Evolutionary conservation across 2,113 vertebrate genomes (phyloP).

Genomic region (Hydrochoerus hydrochaeris): DNA sequence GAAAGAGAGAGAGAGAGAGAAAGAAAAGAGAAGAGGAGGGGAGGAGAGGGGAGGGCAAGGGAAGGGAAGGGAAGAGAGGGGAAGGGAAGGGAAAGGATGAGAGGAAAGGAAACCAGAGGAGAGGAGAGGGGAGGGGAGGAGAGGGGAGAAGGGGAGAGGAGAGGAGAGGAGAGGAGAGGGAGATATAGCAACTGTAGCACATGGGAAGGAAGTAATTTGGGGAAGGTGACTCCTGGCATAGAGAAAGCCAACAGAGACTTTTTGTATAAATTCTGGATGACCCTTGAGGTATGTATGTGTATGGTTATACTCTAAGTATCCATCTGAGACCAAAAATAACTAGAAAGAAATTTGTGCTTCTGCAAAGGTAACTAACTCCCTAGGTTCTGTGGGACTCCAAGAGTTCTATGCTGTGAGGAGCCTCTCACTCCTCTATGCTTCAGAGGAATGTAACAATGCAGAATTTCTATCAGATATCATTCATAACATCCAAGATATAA

Average conservation of each 20-base stretch:
- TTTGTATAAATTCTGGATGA: conserved; percentile 6
- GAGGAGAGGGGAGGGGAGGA: too few species aligned
- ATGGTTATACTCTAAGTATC: not conserved
- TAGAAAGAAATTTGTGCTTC: not conserved
- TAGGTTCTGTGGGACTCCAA: not conserved
- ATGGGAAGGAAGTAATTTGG: not conserved
- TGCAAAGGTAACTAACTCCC: not conserved
- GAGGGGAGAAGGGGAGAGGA: not conserved
- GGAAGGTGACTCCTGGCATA: not conserved
- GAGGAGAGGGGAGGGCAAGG: too few species aligned
- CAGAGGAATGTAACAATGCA: conserved; percentile 39
- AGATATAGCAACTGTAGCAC: not conserved
- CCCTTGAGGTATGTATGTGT: not conserved
- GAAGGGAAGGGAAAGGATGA: too few species aligned
- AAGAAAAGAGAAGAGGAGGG: too few species aligned
- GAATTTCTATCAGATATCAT: conserved; percentile 34
- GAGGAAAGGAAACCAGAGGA: too few species aligned
- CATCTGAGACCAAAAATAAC: not conserved
- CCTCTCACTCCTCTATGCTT: not conserved
- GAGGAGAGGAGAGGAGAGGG: too few species aligned
- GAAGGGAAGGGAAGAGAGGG: not conserved
- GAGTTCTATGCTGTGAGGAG: not conserved
- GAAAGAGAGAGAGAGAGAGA: too few species aligned
- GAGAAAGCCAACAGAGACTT: not conserved
- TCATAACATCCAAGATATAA: conserved; percentile 1